Conservation (phyloP, 2,797 vertebrate genomes). For the Spinus pinus region DNA sequence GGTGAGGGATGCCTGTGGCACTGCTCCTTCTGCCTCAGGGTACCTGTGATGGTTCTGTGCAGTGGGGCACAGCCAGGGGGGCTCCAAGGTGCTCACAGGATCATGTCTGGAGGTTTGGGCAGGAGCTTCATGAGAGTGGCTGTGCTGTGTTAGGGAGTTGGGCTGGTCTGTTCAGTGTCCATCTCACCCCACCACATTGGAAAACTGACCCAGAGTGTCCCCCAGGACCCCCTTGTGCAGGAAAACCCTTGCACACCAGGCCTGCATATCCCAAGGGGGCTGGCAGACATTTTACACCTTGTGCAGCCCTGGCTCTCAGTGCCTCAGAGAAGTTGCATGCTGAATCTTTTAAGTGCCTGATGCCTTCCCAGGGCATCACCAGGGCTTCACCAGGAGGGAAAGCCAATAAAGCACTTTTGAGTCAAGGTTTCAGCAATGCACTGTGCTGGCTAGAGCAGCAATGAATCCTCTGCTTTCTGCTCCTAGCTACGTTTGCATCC, state of each 20-base stretch:
- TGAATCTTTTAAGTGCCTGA: neutral
- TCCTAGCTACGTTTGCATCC: neutral
- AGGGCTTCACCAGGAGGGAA: neutral
- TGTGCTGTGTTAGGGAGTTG: neutral
- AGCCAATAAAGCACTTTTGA: neutral
- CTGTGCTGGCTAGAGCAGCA: neutral
- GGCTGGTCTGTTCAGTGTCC: neutral
- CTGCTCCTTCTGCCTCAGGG: neutral
- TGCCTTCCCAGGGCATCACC: neutral
- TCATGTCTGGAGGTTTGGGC: neutral
- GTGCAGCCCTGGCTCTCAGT: neutral
- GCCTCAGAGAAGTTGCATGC: fast-evolving
- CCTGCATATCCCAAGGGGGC: fast-evolving
- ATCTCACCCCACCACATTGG: neutral
- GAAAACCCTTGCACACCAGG: fast-evolving
- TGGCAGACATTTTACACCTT: fast-evolving
- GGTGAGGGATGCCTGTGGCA: neutral
- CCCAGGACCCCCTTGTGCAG: fast-evolving
- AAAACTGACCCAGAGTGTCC: neutral
- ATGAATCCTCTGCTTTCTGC: neutral
- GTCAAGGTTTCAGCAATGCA: neutral
- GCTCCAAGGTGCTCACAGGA: neutral
- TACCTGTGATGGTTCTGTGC: neutral
- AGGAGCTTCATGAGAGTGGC: fast-evolving
- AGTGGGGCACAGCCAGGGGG: neutral